Base-by-base conservation (phyloP, 2,113 vertebrate genomes). In the Amblyopsis rosae region DNA sequence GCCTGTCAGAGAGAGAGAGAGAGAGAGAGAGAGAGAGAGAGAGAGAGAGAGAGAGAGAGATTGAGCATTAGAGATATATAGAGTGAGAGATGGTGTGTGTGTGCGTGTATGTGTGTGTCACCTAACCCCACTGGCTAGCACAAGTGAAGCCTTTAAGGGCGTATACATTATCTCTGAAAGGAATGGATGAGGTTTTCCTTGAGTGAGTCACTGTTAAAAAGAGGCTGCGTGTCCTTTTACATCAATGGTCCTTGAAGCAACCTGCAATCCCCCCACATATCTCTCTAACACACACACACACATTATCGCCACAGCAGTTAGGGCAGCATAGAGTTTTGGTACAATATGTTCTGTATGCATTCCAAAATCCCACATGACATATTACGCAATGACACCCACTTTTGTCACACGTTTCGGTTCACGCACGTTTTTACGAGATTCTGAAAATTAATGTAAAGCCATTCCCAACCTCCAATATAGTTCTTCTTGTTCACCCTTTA, bases 151-250 rank as follows among this genome's bases (percentile, higher is more conserved):
- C 47, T 45, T 11, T 62, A 69, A 69, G 75, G 58, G 62, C 19
- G 71, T 72, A 72, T 67, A 59, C 55, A 77, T 80, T 79, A 83
- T 73, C 72, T 70, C 64, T 46, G 67, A 79, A 67, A 71, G 69
- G 60, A 70, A 72, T 48, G 54, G 68, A 82, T 64, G 70, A 72
- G 69, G 48, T 67, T 73, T 72, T 73, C 72, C 76, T 67, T 51
- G 63, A 72, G 57, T 71, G 73, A 75, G 74, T 53, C 13, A 4
- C 56, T 63, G 68, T 16, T 77, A 66, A 80, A 82, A 70, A 67
- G 62, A 72, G 15, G 26, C 45, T 51, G 65, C 68, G 58, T 73
- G 79, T 80, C 77, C 77, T 82, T 76, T 67, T 69, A 62, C 32
- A 2, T 82, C 85, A 72, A 64, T 69, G 72, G 73, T 62, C 55